phyloP scores from a whole-genome alignment of 2,113 vertebrate genomes.

The Acinonyx jubatus region DNA sequence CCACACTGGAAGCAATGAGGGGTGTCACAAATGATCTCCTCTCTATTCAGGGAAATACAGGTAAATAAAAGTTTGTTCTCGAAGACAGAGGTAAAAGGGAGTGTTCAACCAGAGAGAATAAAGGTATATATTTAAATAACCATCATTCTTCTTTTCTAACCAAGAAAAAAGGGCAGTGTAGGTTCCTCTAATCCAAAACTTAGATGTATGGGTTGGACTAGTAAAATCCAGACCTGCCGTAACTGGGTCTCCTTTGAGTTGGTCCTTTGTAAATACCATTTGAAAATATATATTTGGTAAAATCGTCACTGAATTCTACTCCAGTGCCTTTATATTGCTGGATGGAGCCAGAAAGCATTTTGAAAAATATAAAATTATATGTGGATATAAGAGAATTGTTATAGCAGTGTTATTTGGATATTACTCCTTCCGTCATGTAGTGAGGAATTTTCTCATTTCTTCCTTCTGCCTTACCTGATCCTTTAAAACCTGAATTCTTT shows the following conservation, averaged over 20 bases:
- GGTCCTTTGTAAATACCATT: constrained; percentile 13
- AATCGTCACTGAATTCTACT: background rate
- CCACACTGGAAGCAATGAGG: constrained; percentile 93
- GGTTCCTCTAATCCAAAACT: background rate
- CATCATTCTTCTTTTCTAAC: constrained; percentile 1
- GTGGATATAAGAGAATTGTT: background rate
- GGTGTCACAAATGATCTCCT: constrained; percentile 96
- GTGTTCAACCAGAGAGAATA: background rate
- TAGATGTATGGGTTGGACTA: background rate
- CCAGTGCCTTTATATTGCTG: background rate
- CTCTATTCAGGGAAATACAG: constrained; percentile 95
- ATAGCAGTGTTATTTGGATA: background rate
- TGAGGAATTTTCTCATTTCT: background rate
- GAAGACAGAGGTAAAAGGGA: background rate
- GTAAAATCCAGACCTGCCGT: background rate
- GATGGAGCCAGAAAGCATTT: constrained; percentile 6
- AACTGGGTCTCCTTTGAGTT: constrained; percentile 4
- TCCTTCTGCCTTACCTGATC: constrained; percentile 17
- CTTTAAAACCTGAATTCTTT: constrained; percentile 24
- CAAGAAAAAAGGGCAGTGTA: background rate
- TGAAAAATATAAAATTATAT: constrained; percentile 19
- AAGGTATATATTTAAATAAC: background rate
- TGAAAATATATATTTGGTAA: constrained; percentile 28
- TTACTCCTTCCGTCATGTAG: background rate
- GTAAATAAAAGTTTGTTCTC: constrained; percentile 79